Evolutionary conservation across 2,113 vertebrate genomes (phyloP).

Genomic region (Phylloscopus trochilus): DNA sequence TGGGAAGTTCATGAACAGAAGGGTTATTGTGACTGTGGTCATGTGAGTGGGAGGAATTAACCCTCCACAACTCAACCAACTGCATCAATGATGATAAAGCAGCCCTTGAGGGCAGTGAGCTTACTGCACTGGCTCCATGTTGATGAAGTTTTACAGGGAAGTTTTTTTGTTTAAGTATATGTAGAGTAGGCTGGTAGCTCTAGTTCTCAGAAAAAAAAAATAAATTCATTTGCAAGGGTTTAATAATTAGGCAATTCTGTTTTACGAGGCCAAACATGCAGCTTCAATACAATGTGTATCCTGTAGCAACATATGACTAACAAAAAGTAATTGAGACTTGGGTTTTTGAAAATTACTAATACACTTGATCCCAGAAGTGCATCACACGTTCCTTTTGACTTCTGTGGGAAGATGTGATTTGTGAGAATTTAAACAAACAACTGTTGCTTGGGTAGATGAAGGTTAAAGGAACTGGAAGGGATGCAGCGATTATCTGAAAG

Average conservation of each 20-base stretch:
- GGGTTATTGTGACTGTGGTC: conserved; percentile 32
- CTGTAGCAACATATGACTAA: background rate
- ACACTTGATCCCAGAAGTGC: background rate
- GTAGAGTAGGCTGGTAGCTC: background rate
- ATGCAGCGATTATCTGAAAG: background rate
- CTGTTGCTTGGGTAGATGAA: background rate
- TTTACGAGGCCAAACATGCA: background rate
- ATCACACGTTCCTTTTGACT: background rate
- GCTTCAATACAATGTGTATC: background rate
- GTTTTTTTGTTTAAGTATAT: background rate
- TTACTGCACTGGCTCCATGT: background rate
- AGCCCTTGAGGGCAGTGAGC: conserved; percentile 29
- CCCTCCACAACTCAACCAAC: conserved; percentile 33
- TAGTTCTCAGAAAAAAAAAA: background rate
- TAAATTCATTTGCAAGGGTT: background rate
- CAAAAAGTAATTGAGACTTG: background rate
- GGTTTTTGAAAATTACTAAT: background rate
- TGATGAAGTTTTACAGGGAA: background rate
- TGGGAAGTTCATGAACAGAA: conserved; percentile 58
- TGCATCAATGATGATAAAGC: conserved; percentile 32
- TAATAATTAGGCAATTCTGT: background rate
- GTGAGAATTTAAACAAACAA: conserved; percentile 38
- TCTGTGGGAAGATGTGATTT: conserved; percentile 13
- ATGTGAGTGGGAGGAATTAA: conserved; percentile 21
- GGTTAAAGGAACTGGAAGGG: background rate